Base-by-base conservation (phyloP, 2,888 invertebrate genomes). In the Sphecodes monilicornis region DNA sequence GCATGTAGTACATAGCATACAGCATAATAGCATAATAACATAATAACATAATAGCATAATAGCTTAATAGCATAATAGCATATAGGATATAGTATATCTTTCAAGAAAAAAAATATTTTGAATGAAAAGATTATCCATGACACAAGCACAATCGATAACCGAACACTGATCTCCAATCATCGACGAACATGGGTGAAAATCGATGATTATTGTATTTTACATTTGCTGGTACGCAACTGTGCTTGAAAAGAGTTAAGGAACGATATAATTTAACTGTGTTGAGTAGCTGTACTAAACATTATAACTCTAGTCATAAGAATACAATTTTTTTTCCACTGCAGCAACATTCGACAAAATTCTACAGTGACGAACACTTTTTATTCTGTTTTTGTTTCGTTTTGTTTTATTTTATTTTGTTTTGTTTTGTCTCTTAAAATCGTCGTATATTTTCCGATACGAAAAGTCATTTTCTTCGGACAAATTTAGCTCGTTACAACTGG, bases 281-380 rank as follows among this genome's bases (percentile, higher is more conserved):
- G 60, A 60, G 32, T 18, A 60, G 32, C 29, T 54, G 69, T 82
- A 83, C 57, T 78, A 80, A 88, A 76, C 60, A 79, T 82, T 69
- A 46, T 76, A 82, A 89, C 83, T 92, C 92, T 92, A 92, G 92
- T 92, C 91, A 91, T 76, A 82, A 85, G 83, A 81, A 85, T 77
- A 79, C 76, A 39, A 74, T 68, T 66, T 68, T 73, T 32, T 32
- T 80, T 76, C 57, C 71, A 81, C 46, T 60, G 73, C 70, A 60
- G 29, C 50, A 50, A 84, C 36, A 69, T 68, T 36, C 54, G n/a
- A 70, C 29, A 22, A 76, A 68, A 68, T 79, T 76, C 16, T 22
- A 54, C 54, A 43, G 13, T 60, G 18, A 73, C 74, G 39, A 69
- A 69, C 22, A 22, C 22, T 32, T 66, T 50, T 71, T 64, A 60